phyloP scores from a whole-genome alignment of 1,140 invertebrate genomes.

The Cydia splendana region DNA sequence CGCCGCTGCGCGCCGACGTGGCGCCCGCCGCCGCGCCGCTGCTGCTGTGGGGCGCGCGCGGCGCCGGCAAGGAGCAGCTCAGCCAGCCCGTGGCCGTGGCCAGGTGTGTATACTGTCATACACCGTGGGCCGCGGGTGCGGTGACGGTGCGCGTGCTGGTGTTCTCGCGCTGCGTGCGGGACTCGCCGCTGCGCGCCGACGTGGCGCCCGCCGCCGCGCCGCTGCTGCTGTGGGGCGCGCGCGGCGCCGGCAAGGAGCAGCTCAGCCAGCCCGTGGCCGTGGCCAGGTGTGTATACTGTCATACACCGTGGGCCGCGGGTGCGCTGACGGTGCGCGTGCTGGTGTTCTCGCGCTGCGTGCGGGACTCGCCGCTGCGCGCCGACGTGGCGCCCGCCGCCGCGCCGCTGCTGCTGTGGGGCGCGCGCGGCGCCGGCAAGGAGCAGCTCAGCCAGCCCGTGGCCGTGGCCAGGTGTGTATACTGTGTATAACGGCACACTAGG shows the following conservation, averaged over 20 bases:
- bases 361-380: constrained; percentile 63
- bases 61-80: constrained; percentile 88
- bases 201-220: too few species aligned
- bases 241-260: too few species aligned
- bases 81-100: too few species aligned
- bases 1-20: constrained; percentile 81
- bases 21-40: constrained; percentile 89
- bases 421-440: constrained; percentile 86
- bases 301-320: too few species aligned
- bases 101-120: too few species aligned
- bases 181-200: too few species aligned
- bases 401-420: constrained; percentile 86
- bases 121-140: too few species aligned
- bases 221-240: too few species aligned
- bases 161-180: constrained; percentile 91
- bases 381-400: constrained; percentile 88
- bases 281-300: too few species aligned
- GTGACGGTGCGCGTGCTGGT: constrained; percentile 90
- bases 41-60: too few species aligned
- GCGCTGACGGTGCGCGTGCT: constrained; percentile 88
- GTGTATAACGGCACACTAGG: constrained; percentile 88
- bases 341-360: constrained; percentile 93
- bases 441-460: constrained; percentile 64
- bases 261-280: too few species aligned
- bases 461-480: neutral